Evolutionary conservation across 2,113 vertebrate genomes (phyloP).

Genomic region (Copsychus sechellarum): DNA sequence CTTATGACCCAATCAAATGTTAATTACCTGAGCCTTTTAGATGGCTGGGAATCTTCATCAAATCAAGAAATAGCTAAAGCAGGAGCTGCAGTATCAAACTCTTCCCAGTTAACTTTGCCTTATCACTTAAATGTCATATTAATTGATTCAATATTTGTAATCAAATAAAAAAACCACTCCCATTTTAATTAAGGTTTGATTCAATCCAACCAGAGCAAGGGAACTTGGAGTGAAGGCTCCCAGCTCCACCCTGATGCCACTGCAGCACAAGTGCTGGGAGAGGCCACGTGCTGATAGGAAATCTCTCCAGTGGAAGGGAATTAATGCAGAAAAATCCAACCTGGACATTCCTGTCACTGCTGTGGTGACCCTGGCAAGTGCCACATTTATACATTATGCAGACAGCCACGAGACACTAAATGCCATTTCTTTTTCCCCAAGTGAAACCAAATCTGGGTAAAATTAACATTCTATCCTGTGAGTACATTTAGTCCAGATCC

Average conservation of each 20-base stretch:
- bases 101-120: not conserved
- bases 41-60: not conserved
- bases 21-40: not conserved
- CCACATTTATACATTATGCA: not conserved
- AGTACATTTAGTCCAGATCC: conserved; percentile 43
- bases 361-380: not conserved
- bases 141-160: not conserved
- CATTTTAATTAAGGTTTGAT: not conserved
- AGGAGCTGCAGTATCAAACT: not conserved
- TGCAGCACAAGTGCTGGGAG: rapidly evolving
- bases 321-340: not conserved
- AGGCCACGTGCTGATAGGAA: not conserved
- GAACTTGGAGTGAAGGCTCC: not conserved
- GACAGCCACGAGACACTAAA: not conserved
- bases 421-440: not conserved
- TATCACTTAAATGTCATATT: not conserved
- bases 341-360: not conserved
- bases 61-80: not conserved
- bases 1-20: not conserved
- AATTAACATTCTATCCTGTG: conserved; percentile 25
- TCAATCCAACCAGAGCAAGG: not conserved
- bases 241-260: not conserved
- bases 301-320: not conserved
- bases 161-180: not conserved
- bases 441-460: conserved; percentile 37